Evolutionary conservation across 2,797 vertebrate genomes (phyloP), one percentile per base, ranked within the genome.

Genomic region (Sparidentex hasta): DNA sequence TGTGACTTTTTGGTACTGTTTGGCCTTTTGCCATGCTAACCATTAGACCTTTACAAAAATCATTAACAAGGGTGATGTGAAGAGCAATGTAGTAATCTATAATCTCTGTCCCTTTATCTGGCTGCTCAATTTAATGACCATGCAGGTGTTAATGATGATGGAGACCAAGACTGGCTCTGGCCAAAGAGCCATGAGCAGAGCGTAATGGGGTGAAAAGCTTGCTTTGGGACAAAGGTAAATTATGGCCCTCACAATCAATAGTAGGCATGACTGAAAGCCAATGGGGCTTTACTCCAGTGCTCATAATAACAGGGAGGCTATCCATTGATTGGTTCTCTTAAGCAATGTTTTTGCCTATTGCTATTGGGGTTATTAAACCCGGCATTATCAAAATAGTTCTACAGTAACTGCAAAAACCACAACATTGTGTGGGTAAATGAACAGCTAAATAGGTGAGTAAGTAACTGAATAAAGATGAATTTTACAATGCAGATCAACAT

Each of bases 141-240:
- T 85, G 85, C 88, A 93, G 92, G 91, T 92, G 88, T 92, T 95
- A 94, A 93, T 94, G 93, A 93, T 94, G 93, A 94, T 92, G 85
- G 90, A 93, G 85, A 86, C 90, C 43, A 71, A 65, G 78, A 79
- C 80, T 54, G 67, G 66, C 65, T 84, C 76, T 81, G 87, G 86
- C 88, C 88, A 87, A 84, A 87, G 76, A 83, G 81, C 86, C 80
- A 80, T 79, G 83, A 84, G 65, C 80, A 38, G 68, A 72, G 87
- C 56, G 82, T 94, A 95, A 95, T 95, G 93, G 90, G 88, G 83
- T 92, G 93, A 93, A 90, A 90, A 93, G 90, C 91, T 91, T 90
- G 86, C 93, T 93, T 90, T 92, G 84, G 93, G 87, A 94, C 87
- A 90, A 91, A 92, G 90, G 93, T 92, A 92, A 94, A 93, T 94